phyloP scores from a whole-genome alignment of 1,140 invertebrate genomes.

The Pachypeltis micranthus region DNA sequence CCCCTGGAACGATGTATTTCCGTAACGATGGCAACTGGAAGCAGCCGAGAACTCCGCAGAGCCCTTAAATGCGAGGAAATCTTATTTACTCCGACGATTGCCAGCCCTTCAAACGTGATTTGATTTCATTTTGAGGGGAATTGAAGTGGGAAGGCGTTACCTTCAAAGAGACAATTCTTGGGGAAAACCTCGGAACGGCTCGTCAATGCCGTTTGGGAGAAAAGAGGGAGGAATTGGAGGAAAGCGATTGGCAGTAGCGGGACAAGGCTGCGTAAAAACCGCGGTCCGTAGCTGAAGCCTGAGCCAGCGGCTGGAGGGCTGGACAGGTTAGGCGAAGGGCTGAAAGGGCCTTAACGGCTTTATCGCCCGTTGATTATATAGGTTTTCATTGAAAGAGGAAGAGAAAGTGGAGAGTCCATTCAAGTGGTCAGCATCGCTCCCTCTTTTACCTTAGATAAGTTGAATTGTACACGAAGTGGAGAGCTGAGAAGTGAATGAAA shows the following conservation, averaged over 20 bases:
- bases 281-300: not conserved
- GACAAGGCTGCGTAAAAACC: not conserved
- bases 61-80: too few relatives aligned
- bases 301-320: too few relatives aligned
- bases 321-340: not conserved
- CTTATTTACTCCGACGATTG: too few relatives aligned
- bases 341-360: not conserved
- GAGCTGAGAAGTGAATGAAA: not conserved
- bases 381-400: not conserved
- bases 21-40: too few relatives aligned
- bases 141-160: not conserved
- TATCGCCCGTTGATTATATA: not conserved
- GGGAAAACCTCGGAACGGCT: too few relatives aligned
- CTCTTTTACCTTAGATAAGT: not conserved
- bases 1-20: too few relatives aligned
- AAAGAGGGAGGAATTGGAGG: not conserved
- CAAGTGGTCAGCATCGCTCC: not conserved
- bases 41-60: too few relatives aligned
- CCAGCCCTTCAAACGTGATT: not conserved
- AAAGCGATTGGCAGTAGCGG: not conserved
- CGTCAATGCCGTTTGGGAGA: not conserved
- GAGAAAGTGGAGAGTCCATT: not conserved
- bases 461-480: not conserved
- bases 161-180: not conserved
- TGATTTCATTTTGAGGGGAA: not conserved